Evolutionary conservation across 2,113 vertebrate species (phyloP).

Genomic region (Psophia crepitans): DNA sequence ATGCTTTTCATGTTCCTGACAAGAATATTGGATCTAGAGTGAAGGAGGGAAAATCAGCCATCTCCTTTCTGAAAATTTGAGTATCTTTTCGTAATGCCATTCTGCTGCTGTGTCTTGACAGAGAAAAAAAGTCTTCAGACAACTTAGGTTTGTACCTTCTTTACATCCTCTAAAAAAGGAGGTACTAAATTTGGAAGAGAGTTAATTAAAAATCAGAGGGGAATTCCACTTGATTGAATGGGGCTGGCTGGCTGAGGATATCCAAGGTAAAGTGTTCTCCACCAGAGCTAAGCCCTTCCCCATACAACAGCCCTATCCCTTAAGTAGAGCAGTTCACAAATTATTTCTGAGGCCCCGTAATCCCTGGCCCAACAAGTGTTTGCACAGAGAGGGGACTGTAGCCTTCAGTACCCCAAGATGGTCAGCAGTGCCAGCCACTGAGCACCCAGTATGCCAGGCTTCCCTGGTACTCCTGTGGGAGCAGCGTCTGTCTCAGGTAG

Average conservation of each 20-base stretch:
- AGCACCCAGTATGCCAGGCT: fast-evolving
- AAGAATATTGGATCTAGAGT: not conserved
- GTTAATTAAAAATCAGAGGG: constrained; percentile 9
- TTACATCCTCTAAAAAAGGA: not conserved
- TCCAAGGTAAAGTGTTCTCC: not conserved
- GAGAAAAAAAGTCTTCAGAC: not conserved
- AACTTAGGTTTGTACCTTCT: not conserved
- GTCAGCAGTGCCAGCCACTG: not conserved
- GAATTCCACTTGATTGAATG: constrained; percentile 19
- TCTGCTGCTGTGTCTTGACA: not conserved
- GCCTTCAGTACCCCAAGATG: not conserved
- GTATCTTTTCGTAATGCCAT: not conserved
- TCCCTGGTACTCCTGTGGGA: not conserved
- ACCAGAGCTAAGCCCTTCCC: not conserved
- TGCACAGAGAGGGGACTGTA: not conserved
- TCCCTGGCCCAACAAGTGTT: not conserved
- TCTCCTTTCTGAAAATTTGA: not conserved
- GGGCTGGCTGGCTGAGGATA: not conserved
- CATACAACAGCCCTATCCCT: not conserved
- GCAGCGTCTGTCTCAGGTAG: not conserved
- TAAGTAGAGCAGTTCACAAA: not conserved
- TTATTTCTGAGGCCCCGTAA: not conserved
- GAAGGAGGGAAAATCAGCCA: not conserved
- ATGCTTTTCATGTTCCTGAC: not conserved
- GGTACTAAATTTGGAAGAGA: not conserved